Conservation (phyloP, 2,888 invertebrate species). For the Augiades crinisus region DNA sequence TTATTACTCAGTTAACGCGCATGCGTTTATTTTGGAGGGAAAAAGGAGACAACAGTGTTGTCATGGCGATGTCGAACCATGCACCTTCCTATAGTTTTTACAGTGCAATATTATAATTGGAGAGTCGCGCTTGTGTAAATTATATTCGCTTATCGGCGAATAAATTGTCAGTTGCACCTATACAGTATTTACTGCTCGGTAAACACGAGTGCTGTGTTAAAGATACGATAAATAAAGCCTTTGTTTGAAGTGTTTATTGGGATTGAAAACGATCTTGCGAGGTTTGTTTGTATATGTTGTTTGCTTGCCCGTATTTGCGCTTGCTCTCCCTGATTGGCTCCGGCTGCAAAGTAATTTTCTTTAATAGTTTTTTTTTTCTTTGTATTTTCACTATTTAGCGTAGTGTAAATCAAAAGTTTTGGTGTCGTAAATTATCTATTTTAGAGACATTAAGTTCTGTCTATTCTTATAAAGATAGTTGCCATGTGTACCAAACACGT, state of each 20-base stretch:
- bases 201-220: conserved; percentile 37
- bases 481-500: too few species aligned
- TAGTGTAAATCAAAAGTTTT: too few species aligned
- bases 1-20: conserved; percentile 49
- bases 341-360: background rate
- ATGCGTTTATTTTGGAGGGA: conserved; percentile 77
- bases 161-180: conserved; percentile 40
- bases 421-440: too few species aligned
- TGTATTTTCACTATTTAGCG: background rate
- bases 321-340: conserved; percentile 26
- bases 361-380: background rate
- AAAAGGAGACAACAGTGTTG: conserved; percentile 64
- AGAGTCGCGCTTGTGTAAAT: conserved; percentile 26
- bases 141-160: conserved; percentile 39
- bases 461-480: too few species aligned
- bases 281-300: conserved; percentile 43
- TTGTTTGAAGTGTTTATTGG: conserved; percentile 52
- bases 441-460: too few species aligned
- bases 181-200: conserved; percentile 34
- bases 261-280: conserved; percentile 41
- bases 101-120: conserved; percentile 29
- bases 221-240: conserved; percentile 43
- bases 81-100: conserved; percentile 40
- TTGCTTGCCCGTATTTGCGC: conserved; percentile 29
- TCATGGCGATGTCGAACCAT: conserved; percentile 58